These are phyloP conservation scores for Enteromius unitaeniatus DNA, from an alignment of 2,797 vertebrate species.

Conservation along the genomic window DNA sequence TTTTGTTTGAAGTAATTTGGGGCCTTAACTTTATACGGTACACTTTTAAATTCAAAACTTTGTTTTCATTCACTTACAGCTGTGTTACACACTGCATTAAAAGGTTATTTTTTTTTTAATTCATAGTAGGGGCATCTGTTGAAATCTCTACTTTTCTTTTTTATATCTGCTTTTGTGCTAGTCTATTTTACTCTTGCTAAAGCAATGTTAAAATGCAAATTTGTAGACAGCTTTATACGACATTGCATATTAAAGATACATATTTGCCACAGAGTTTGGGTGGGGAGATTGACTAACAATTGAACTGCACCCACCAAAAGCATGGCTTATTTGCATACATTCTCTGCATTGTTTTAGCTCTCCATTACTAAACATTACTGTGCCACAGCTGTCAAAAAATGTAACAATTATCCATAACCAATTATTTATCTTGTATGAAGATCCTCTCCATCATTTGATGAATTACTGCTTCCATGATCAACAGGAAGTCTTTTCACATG, in stretches of 20 bases:
- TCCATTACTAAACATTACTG: neutral
- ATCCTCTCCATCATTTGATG: constrained; percentile 2
- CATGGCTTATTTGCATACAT: neutral
- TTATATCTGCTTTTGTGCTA: neutral
- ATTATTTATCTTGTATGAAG: neutral
- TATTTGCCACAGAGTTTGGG: neutral
- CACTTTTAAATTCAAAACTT: too few species aligned
- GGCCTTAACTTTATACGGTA: too few species aligned
- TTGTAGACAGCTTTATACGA: neutral
- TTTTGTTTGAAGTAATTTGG: too few species aligned
- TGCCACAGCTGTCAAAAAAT: constrained; percentile 1
- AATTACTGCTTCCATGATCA: neutral
- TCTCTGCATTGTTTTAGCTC: neutral
- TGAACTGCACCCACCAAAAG: neutral
- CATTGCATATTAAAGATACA: neutral
- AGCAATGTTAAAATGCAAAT: constrained; percentile 12
- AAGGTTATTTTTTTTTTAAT: too few species aligned
- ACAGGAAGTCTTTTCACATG: neutral
- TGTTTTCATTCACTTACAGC: too few species aligned
- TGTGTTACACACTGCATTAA: too few species aligned
- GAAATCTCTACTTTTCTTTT: neutral
- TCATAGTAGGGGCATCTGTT: neutral
- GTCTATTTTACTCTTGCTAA: neutral
- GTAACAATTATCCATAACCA: too few species aligned
- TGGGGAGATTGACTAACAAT: too few species aligned